Percentiles rank a stretch among this genome's conserved stretches.
Conservation (phyloP, 1,140 invertebrate genomes). For the Palaemon carinicauda region DNA sequence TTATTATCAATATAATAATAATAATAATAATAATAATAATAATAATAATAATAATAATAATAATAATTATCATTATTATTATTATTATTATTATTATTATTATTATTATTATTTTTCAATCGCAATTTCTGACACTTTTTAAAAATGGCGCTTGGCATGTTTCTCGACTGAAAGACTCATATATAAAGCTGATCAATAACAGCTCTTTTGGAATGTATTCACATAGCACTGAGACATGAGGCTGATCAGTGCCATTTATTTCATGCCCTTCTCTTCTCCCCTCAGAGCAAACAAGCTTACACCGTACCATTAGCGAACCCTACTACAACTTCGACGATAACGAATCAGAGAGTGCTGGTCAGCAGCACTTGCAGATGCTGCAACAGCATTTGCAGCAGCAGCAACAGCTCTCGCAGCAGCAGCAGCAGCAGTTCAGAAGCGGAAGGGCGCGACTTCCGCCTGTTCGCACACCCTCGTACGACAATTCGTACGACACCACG, state of each 20-base stretch:
- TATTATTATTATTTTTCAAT: too few species aligned
- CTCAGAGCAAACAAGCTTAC: slow-evolving; percentile 48
- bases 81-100: too few species aligned
- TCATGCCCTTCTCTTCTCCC: not conserved
- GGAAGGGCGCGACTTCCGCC: slow-evolving; percentile 60
- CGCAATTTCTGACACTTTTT: too few species aligned
- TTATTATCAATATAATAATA: too few species aligned
- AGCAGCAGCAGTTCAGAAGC: slow-evolving; percentile 31
- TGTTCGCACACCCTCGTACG: slow-evolving; percentile 48
- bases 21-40: too few species aligned
- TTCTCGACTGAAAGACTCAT: too few species aligned
- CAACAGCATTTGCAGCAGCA: slow-evolving; percentile 44
- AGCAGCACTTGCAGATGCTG: slow-evolving; percentile 31
- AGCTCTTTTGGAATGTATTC: too few species aligned
- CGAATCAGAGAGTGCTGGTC: slow-evolving; percentile 4
- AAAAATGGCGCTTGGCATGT: too few species aligned
- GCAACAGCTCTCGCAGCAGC: slow-evolving; percentile 7
- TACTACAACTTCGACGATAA: slow-evolving; percentile 53
- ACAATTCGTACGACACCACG: slow-evolving; percentile 23
- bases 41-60: too few species aligned
- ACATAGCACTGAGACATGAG: too few species aligned
- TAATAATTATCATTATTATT: too few species aligned
- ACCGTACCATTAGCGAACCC: slow-evolving; percentile 58
- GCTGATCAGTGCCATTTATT: not conserved
- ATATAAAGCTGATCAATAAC: too few species aligned